Conservation (phyloP, 2,797 vertebrate species). For the Artibeus jamaicensis region DNA sequence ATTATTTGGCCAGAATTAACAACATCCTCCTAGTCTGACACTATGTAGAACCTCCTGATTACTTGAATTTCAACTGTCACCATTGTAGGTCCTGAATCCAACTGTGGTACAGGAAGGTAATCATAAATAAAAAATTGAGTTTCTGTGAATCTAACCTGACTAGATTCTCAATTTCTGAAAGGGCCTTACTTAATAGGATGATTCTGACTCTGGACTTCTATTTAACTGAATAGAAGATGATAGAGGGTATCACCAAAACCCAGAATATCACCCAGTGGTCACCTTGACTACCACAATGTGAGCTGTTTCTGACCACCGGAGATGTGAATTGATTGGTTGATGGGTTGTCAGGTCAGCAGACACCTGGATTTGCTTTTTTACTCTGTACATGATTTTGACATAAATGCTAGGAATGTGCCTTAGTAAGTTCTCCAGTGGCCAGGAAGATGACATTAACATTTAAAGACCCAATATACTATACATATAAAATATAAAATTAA, state of each 20-base stretch:
- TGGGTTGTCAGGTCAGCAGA: slow-evolving; percentile 51
- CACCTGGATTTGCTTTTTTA: slow-evolving; percentile 21
- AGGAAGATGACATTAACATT: slow-evolving; percentile 37
- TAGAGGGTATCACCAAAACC: neutral
- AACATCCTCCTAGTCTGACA: neutral
- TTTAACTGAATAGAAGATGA: neutral
- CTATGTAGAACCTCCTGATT: neutral
- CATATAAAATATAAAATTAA: slow-evolving; percentile 41
- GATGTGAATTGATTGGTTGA: slow-evolving; percentile 55
- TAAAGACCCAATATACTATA: slow-evolving; percentile 12
- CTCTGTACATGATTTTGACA: slow-evolving; percentile 44
- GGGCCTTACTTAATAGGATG: neutral
- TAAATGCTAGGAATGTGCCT: neutral
- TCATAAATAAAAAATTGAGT: neutral
- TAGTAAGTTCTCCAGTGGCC: slow-evolving; percentile 16
- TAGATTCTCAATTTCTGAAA: neutral
- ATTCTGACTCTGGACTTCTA: neutral
- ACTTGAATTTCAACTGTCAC: neutral
- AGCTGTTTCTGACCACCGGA: neutral
- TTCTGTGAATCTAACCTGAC: neutral
- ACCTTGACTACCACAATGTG: neutral
- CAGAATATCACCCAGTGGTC: neutral
- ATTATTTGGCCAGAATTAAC: neutral
- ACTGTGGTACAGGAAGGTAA: neutral
- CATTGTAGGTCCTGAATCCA: neutral